phyloP scores from a whole-genome alignment of 2,113 vertebrate species.

The Macrotis lagotis region DNA sequence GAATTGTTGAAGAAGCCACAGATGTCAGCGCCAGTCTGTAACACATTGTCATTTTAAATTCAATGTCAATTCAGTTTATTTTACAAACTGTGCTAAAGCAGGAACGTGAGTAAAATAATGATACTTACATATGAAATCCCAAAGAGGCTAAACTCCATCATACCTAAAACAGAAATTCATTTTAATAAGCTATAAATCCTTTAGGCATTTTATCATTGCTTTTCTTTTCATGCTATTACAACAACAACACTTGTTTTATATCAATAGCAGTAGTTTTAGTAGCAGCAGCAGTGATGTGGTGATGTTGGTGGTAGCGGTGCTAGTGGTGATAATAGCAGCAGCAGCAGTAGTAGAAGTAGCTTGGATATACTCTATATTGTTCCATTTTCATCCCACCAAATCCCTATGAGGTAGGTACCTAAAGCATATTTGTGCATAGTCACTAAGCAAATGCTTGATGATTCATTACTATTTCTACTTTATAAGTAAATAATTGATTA shows the following conservation, averaged over 20 bases:
- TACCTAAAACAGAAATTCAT: constrained; percentile 77
- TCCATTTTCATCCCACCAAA: background rate
- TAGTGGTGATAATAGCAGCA: background rate
- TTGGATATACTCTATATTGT: background rate
- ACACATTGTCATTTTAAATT: constrained; percentile 43
- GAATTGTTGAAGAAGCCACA: constrained; percentile 88
- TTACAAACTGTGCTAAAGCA: background rate
- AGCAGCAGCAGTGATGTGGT: background rate
- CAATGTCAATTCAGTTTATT: background rate
- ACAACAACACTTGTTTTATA: background rate
- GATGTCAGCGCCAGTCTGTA: constrained; percentile 90
- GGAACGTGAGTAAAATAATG: background rate
- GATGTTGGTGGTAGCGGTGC: too few relatives aligned
- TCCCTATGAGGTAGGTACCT: background rate
- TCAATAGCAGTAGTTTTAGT: background rate
- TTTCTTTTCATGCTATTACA: constrained; percentile 3
- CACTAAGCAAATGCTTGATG: background rate
- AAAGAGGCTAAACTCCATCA: constrained; percentile 92
- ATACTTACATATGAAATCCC: constrained; percentile 86
- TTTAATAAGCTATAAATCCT: background rate
- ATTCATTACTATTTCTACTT: background rate
- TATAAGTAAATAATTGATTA: background rate
- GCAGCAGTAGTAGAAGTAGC: background rate
- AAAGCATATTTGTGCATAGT: background rate
- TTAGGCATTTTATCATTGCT: background rate